Evolutionary conservation across 2,797 vertebrate genomes (phyloP), one percentile per base, ranked within the genome.

Genomic region (Lepidocolaptes lacrymiger): DNA sequence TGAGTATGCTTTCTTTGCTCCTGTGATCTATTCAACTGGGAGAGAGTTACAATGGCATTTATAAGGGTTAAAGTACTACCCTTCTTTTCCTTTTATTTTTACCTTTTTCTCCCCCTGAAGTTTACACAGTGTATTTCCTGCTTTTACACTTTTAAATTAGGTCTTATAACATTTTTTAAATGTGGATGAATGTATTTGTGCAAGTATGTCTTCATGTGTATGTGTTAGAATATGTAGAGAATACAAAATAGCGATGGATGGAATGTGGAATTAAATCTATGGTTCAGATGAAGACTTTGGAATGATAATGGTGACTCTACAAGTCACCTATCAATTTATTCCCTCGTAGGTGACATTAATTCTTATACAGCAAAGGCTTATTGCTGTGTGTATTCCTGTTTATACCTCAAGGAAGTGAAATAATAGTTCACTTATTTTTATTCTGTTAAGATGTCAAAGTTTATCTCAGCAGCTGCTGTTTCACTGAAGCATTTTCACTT

Each of bases 401-500:
- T 97, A 88, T 96, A 95, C 82, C 69, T 92, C 66, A 94, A 93
- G 83, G 82, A 97, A 97, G 84, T 89, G 80, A 96, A 97, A 97
- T 95, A 93, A 96, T 95, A 85, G 69, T 90, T 93, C 66, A 56
- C 37, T 95, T 94, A 83, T 94, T 97, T 96, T 88, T 94, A 79
- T 94, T 96, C 94, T 91, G 74, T 95, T 97, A 95, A 96, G 90
- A 89, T 95, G 94, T 97, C 89, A 96, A 90, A 91, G 91, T 97
- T 97, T 98, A 97, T 97, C 95, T 95, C 79, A 89, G 94, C 75
- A 95, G 83, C 91, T 94, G 78, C 71, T 96, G 74, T 96, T 95
- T 96, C 95, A 74, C 89, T 89, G 62, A 82, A 97, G 87, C 80
- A 92, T 62, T 96, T 97, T 97, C 73, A 58, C 41, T 94, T 95